Conservation (phyloP, 2,888 invertebrate species). For the Xestia xanthographa region DNA sequence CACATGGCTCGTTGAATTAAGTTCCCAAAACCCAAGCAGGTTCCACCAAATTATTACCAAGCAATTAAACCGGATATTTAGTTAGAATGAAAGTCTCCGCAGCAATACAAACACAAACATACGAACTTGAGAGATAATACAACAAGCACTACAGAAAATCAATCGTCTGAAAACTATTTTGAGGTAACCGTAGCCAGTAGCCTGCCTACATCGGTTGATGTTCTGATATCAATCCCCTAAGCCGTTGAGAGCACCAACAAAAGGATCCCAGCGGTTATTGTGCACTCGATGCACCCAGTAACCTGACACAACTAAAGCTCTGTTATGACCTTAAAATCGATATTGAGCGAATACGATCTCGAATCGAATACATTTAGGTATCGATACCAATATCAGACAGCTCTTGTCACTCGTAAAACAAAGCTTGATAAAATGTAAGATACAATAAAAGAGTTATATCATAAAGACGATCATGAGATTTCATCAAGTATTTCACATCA, state of each 20-base stretch:
- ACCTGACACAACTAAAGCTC: constrained; percentile 20
- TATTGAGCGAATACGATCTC: constrained; percentile 6
- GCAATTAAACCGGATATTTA: background rate
- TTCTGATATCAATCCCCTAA: constrained; percentile 33
- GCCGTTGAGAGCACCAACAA: constrained; percentile 43
- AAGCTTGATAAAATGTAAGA: constrained; percentile 11
- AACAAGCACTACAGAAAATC: background rate
- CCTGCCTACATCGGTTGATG: constrained; percentile 2
- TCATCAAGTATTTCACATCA: constrained; percentile 49
- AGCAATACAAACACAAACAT: background rate
- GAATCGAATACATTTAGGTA: constrained; percentile 17
- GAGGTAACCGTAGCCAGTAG: background rate
- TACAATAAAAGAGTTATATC: constrained; percentile 42
- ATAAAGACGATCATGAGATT: constrained; percentile 22
- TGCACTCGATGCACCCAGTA: constrained; percentile 38
- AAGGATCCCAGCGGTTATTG: constrained; percentile 42
- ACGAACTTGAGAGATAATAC: background rate
- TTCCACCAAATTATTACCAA: background rate
- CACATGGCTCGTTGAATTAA: background rate
- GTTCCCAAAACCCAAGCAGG: background rate
- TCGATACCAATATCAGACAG: constrained; percentile 13
- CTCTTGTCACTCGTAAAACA: constrained; percentile 26
- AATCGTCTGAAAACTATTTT: background rate
- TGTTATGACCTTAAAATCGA: constrained; percentile 26
- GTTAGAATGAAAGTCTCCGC: background rate